phyloP scores from a whole-genome alignment of 2,797 vertebrate genomes.

The Sternarchorhynchus goeldii region DNA sequence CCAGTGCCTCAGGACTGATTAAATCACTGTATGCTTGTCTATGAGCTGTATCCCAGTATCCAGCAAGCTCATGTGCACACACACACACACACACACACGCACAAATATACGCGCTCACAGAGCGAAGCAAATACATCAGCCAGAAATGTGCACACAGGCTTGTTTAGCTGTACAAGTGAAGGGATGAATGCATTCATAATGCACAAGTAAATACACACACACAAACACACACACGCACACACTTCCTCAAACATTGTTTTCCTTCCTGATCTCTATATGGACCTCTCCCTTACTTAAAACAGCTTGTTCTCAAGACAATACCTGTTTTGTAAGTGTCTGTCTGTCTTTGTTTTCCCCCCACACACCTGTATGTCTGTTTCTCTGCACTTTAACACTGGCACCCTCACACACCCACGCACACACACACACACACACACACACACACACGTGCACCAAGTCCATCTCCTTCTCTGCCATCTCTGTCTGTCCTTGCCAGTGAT shows the following conservation, averaged over 20 bases:
- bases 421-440: background rate
- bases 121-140: constrained; percentile 21
- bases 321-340: background rate
- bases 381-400: background rate
- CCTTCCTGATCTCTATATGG: too few species aligned
- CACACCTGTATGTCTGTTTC: background rate
- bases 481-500: background rate
- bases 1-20: constrained; percentile 27
- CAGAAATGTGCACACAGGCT: constrained; percentile 31
- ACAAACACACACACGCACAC: background rate
- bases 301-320: background rate
- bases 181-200: constrained; percentile 18
- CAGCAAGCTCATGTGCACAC: background rate
- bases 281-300: background rate
- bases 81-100: background rate
- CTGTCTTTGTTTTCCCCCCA: background rate
- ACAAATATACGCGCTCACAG: background rate
- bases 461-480: background rate
- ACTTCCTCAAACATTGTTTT: background rate
- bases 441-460: background rate
- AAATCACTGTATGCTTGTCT: constrained; percentile 32
- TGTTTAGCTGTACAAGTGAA: constrained; percentile 16
- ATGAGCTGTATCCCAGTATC: background rate
- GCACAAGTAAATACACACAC: background rate
- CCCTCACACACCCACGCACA: too few species aligned